Evolutionary conservation across 2,888 invertebrate species (phyloP), one percentile per base, ranked within the genome.

Genomic region (Tridacna gigas): DNA sequence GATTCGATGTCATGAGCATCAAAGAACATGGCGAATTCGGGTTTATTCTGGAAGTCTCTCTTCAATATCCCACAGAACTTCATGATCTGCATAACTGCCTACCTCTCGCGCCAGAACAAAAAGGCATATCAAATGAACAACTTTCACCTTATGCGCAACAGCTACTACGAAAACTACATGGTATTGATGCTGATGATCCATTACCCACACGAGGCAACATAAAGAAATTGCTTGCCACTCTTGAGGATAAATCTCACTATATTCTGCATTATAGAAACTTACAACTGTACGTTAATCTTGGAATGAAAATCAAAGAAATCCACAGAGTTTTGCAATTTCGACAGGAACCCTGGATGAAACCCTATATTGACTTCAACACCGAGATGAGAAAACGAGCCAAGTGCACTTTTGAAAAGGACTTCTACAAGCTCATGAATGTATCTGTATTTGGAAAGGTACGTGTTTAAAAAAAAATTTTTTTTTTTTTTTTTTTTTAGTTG

Each of bases 391-490:
- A 66, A 66, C 25, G 18, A 20, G 66, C 66, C 88, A 94, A 92
- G 82, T 91, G 82, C 92, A 86, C 18, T 51, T 77, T 74, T 56
- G 92, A 25, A 90, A 89, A 94, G 93, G 83, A 92, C 82, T 92
- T 95, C 83, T 86, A 86, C 85, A 74, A 80, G 82, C 65, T 87
- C 47, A 86, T 80, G 92, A 73, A 91, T 86, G 87, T 95, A 80
- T 80, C 89, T n/a, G 91, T 93, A 37, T 94, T 91, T 88, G 93
- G 94, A 12, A 95, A 95, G 90, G 94, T 94, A 65, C 15, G 37
- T 37, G 37, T 37, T 37, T 37, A 37, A 37, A 37, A 37, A 37
- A 37, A 7, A n/a, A n/a, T n/a, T n/a, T n/a, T n/a, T n/a, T n/a
- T n/a, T n/a, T n/a, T n/a, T n/a, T 37, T 37, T 37, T 37, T 37